Percentiles rank a stretch among this genome's conserved stretches.
These are phyloP conservation scores for Drosophila lacteicornis DNA, from an alignment of 1,140 invertebrate species.

Conservation along the genomic window DNA sequence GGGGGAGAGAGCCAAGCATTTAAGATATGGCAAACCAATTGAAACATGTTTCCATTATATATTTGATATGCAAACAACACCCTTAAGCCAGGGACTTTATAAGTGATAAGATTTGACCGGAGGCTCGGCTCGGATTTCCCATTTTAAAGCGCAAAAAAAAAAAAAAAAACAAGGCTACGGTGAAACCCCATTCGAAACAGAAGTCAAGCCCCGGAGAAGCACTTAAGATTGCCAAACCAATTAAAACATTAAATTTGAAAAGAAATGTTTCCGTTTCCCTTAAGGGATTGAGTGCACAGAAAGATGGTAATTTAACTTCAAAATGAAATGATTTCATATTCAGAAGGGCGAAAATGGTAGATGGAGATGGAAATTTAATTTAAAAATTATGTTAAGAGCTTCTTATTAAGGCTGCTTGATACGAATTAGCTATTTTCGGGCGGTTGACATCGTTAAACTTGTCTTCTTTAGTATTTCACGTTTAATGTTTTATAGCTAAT, in stretches of 20 bases:
- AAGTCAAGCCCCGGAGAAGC: slow-evolving; percentile 1
- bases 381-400: neutral
- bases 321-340: neutral
- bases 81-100: neutral
- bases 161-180: neutral
- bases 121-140: neutral
- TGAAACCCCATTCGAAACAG: neutral
- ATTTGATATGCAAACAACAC: slow-evolving; percentile 9
- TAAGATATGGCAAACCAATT: slow-evolving; percentile 34
- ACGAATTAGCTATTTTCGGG: neutral
- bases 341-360: neutral
- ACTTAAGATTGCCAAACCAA: slow-evolving; percentile 15
- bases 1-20: slow-evolving; percentile 2
- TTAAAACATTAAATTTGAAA: slow-evolving; percentile 21
- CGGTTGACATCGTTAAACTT: neutral
- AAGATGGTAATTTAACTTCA: neutral
- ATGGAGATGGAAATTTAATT: neutral
- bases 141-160: neutral
- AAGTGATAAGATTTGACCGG: slow-evolving; percentile 10
- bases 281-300: neutral
- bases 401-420: neutral
- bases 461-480: neutral
- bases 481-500: neutral
- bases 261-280: neutral
- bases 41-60: slow-evolving; percentile 22